Conservation (phyloP, 1,140 invertebrate species). For the Trypoxylus dichotomus region DNA sequence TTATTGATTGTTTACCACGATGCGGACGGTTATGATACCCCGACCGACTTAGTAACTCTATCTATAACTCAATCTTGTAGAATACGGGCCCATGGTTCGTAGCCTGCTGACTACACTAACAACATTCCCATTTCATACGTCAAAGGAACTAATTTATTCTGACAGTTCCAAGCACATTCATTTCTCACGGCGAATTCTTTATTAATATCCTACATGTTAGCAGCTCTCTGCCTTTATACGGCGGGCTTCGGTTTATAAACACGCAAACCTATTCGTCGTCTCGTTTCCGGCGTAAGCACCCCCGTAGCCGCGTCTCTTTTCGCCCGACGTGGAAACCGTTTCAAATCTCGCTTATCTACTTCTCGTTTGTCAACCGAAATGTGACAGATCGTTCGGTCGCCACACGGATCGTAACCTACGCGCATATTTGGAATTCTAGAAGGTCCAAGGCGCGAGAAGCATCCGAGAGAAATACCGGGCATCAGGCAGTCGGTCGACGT, state of each 20-base stretch:
- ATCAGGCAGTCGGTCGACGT: too few species aligned
- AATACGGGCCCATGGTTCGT: too few species aligned
- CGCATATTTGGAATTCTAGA: slow-evolving; percentile 6
- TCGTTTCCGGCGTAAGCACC: too few species aligned
- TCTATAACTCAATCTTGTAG: too few species aligned
- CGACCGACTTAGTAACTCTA: too few species aligned
- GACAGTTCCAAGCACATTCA: not conserved
- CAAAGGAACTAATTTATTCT: not conserved
- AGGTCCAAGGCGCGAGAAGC: not conserved
- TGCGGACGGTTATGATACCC: too few species aligned
- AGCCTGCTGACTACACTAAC: too few species aligned
- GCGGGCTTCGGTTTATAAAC: not conserved
- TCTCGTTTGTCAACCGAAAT: not conserved
- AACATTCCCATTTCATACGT: not conserved
- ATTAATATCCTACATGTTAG: not conserved
- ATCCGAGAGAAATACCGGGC: not conserved
- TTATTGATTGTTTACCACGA: too few species aligned
- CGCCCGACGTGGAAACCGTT: not conserved
- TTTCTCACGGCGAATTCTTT: not conserved
- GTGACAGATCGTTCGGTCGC: not conserved
- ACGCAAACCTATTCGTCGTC: too few species aligned
- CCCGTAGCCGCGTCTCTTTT: not conserved
- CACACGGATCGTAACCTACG: not conserved
- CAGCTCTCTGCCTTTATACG: not conserved
- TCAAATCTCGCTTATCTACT: not conserved